Evolutionary conservation across 2,113 vertebrate genomes (phyloP), one percentile per base, ranked within the genome.

Genomic region (Nannospalax galili): DNA sequence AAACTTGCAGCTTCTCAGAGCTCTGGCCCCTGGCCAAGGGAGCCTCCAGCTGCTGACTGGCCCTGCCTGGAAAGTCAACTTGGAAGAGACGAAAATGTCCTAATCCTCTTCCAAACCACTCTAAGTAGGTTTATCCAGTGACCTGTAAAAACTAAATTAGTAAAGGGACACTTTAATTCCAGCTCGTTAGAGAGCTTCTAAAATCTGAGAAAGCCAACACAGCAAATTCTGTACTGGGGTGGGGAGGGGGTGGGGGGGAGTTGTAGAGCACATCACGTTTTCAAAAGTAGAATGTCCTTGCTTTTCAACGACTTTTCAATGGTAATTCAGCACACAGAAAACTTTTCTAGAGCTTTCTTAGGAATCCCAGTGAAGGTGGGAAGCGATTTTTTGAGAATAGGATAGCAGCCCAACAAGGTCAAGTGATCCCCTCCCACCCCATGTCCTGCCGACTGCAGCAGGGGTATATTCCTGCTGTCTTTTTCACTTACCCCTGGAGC

Each of bases 131-230:
- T 98, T 97, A 98, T 97, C 97, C 97, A 87, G 70, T n/a, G 69
- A 98, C 82, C 96, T 96, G 97, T 81, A 88, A 97, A n/a, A 98
- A 95, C 96, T 88, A 96, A 92, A 95, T 90, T 97, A 97, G 93
- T 95, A 88, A 95, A 94, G 94, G 92, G 95, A 97, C 97, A 77
- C 96, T 98, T 98, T 95, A 97, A 97, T 97, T 97, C 98, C 95
- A 97, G 95, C 96, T 93, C 56, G 56, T 94, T 97, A 97, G 97
- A 97, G 73, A 90, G 91, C 91, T 94, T 98, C 95, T 96, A 95
- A 91, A 95, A 91, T 97, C 84, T 20, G 64, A 94, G 92, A 95
- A 96, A 96, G 97, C 90, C 94, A 95, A 56, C 92, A 79, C 87
- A 96, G 93, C 97, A 96, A 88, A 95, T 96, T 96, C 72, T 72